phyloP scores from a whole-genome alignment of 2,113 vertebrate species.

The Clinocottus analis region DNA sequence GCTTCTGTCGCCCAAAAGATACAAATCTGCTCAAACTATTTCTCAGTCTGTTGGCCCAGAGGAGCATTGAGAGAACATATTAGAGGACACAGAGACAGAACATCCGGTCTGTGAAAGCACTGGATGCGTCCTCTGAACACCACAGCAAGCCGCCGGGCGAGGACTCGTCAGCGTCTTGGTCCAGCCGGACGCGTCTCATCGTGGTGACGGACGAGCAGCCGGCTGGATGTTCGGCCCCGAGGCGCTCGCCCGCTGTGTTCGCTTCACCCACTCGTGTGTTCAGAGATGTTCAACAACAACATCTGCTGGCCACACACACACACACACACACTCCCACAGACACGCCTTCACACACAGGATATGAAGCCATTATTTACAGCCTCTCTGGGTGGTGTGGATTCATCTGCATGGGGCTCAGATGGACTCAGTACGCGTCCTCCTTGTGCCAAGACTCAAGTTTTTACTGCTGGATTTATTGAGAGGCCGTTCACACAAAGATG shows the following conservation, averaged over 20 bases:
- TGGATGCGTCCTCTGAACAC: too few species aligned
- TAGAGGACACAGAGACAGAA: not conserved
- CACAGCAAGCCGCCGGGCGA: not conserved
- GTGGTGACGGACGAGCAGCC: conserved; percentile 32
- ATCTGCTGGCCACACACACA: conserved; percentile 31
- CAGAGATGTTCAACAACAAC: conserved; percentile 48
- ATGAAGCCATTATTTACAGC: conserved; percentile 20
- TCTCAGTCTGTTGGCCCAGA: not conserved
- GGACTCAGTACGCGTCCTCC: conserved; percentile 3
- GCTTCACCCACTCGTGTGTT: conserved; percentile 28
- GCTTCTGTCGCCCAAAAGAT: not conserved
- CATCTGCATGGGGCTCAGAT: conserved; percentile 26
- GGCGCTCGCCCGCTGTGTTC: conserved; percentile 8
- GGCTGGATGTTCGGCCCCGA: conserved; percentile 28
- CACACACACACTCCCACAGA: not conserved
- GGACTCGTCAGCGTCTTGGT: not conserved
- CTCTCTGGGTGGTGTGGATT: not conserved
- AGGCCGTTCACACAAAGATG: too few species aligned
- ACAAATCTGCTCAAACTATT: not conserved
- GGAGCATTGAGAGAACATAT: not conserved
- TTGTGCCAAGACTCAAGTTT: not conserved
- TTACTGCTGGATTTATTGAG: too few species aligned
- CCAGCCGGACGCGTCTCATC: conserved; percentile 38
- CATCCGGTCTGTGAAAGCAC: not conserved
- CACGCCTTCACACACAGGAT: conserved; percentile 1